Evolutionary conservation across 2,113 vertebrate species (phyloP).

Genomic region (Odocoileus virginianus): DNA sequence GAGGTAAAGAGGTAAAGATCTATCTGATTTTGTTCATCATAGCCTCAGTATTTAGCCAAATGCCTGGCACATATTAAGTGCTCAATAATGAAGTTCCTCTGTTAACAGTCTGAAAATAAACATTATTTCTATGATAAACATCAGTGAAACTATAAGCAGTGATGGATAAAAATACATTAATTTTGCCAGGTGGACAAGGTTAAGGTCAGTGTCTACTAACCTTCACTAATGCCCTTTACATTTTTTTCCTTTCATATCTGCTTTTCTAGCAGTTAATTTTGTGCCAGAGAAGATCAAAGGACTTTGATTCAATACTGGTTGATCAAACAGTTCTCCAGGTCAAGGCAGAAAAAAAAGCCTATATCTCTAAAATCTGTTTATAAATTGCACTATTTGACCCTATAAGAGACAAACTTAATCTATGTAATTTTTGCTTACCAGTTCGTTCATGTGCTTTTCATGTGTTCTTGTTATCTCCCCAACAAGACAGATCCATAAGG

Average conservation of each 20-base stretch:
- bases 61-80: background rate
- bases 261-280: constrained; percentile 34
- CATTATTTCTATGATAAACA: constrained; percentile 4
- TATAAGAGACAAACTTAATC: background rate
- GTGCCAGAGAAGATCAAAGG: background rate
- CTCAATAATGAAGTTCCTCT: background rate
- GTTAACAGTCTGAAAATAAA: background rate
- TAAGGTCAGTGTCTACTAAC: background rate
- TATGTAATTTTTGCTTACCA: background rate
- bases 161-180: background rate
- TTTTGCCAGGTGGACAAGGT: constrained; percentile 4
- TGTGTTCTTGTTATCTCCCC: background rate
- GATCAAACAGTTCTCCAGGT: constrained; percentile 4
- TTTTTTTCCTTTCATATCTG: constrained; percentile 19
- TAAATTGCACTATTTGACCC: background rate
- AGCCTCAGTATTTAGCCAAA: constrained; percentile 12
- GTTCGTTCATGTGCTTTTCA: constrained; percentile 7
- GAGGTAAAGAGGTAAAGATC: background rate
- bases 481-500: background rate
- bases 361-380: constrained; percentile 27
- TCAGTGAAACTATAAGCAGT: background rate
- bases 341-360: background rate
- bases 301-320: constrained; percentile 13
- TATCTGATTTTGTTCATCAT: background rate
- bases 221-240: background rate